Conservation (phyloP, 2,888 invertebrate genomes). For the Gastrophysa polygoni region DNA sequence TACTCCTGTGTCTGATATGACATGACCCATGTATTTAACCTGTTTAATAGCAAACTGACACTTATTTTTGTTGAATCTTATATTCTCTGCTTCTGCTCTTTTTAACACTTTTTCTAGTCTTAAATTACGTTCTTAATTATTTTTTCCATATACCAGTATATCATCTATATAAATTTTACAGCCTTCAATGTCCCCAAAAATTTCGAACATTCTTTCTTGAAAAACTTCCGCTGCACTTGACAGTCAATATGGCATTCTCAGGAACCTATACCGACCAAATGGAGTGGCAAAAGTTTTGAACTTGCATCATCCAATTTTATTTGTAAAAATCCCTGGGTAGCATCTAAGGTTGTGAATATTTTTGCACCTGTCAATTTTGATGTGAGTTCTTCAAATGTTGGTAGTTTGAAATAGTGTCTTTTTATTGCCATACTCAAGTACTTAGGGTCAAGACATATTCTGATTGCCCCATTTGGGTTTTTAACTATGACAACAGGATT, state of each 20-base stretch:
- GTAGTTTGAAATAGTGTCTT: constrained; percentile 11
- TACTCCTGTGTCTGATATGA: not conserved
- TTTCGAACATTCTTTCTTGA: constrained; percentile 27
- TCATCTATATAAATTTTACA: constrained; percentile 30
- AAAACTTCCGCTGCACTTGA: constrained; percentile 22
- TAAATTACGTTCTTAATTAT: constrained; percentile 19
- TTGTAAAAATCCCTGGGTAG: too few species aligned
- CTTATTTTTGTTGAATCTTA: constrained; percentile 38
- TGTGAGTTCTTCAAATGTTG: constrained; percentile 16
- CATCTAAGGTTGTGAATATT: constrained; percentile 43
- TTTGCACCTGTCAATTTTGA: constrained; percentile 22
- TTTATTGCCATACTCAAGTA: constrained; percentile 31
- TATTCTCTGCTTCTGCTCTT: constrained; percentile 26
- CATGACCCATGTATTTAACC: constrained; percentile 43
- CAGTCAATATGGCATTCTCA: not conserved
- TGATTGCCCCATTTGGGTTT: constrained; percentile 19
- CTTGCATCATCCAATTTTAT: not conserved
- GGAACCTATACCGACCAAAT: constrained; percentile 4
- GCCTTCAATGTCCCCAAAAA: constrained; percentile 24
- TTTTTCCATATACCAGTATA: constrained; percentile 23
- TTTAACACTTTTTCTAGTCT: constrained; percentile 18
- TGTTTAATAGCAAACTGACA: constrained; percentile 38
- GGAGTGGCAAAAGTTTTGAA: not conserved
- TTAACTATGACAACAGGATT: constrained; percentile 27
- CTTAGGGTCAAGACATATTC: constrained; percentile 25